Base-by-base conservation (phyloP, 2,888 invertebrate genomes). In the Lissonota sp. region DNA sequence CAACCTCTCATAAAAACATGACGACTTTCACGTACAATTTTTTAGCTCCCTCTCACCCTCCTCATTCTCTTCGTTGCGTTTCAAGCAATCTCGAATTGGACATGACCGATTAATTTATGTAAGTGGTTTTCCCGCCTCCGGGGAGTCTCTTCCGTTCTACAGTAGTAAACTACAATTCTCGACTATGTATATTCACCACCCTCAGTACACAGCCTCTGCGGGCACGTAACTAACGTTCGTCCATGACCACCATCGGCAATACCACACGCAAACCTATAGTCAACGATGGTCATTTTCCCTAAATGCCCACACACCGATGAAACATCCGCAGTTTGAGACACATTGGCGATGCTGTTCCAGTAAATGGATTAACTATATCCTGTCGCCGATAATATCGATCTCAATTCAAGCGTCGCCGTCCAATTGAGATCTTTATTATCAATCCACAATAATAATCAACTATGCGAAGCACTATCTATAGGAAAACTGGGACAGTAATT, bases 31-130 rank as follows among this genome's bases (percentile, higher is more conserved):
- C n/a, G 26, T 26, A 26, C 1, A 26, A 26, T 26, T 26, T 26
- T 26, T 26, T 26, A n/a, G 5, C 1, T 44, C 8, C 53, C 73
- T 55, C 39, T 64, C 8, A 8, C 37, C 51, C 14, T 26, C 16
- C 6, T 49, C 49, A n/a, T 5, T n/a, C 12, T 49, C 49, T 49
- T n/a, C 12, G 49, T 49, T 1, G 16, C 55, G 64, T 60, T 58
- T 66, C 74, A 51, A 74, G 66, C 39, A 60, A 16, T 62, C 14
- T 26, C 51, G 42, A 75, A 75, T 75, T 69, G 75, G 53, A 75
- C 42, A 62, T 51, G 62, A 53, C 10, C 62, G 53, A 75, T 75
- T 75, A 75, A 75, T 75, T 75, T 62, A 62, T 55, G 55, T 73
- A 73, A 69, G 75, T 75, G 75, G 75, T 60, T 75, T 75, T 53